Base-by-base conservation (phyloP, 2,888 invertebrate genomes). In the Conomelus anceps region DNA sequence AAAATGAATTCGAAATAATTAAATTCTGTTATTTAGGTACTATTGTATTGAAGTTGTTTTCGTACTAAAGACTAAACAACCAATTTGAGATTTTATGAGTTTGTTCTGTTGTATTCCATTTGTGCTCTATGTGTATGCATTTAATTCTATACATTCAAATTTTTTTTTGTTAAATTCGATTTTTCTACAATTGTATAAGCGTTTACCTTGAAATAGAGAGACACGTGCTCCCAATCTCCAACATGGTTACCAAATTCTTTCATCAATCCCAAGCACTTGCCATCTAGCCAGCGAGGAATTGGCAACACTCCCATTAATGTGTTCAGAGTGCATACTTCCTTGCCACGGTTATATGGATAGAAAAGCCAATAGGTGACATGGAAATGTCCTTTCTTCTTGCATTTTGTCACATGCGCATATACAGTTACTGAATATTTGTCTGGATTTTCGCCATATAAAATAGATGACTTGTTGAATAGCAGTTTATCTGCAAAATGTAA, bases 351-450 rank as follows among this genome's bases (percentile, higher is more conserved):
- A 92, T 95, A 96, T 3, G 96, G 96, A 93, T 95, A 96, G 92
- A 96, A 96, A 93, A 95, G 94, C 96, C 96, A 96, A 93, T 95
- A 96, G 90, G 95, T 95, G 85, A 96, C 95, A 92, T 95, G 95
- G 93, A 96, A 95, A 91, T 93, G 93, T 23, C 90, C 89, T 34
- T 90, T 89, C 7, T 89, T 89, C 24, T 89, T 89, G 92, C 95
- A 95, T 88, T 94, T 92, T 86, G 93, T 94, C 20, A 95, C 94
- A 85, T 95, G 93, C 0, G 95, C 95, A 91, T 96, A 96, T 89
- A 95, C 94, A 22, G 95, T 95, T 84, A 96, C 95, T 17, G 93
- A 92, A 41, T 93, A 93, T 86, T 93, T 92, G 88, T 93, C 94
- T 22, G 95, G 95, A 93, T 95, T 94, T 89, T 94, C 94, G 0